phyloP scores from a whole-genome alignment of 1,140 invertebrate species.

The Eumaeus atala region DNA sequence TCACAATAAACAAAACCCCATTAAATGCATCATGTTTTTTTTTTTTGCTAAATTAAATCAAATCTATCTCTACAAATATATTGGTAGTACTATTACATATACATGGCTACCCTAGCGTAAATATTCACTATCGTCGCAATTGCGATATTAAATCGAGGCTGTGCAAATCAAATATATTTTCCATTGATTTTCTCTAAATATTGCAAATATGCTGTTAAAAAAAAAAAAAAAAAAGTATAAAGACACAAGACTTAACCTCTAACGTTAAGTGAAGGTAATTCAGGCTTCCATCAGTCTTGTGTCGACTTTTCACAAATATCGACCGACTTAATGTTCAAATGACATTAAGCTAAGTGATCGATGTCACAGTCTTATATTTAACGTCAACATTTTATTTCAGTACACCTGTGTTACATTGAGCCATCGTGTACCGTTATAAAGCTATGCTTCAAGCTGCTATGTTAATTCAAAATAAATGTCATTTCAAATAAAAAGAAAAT shows the following conservation, averaged over 20 bases:
- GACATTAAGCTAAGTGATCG: not conserved
- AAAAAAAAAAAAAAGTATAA: not conserved
- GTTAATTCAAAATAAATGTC: not conserved
- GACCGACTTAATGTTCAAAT: not conserved
- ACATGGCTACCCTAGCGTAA: slow-evolving; percentile 39
- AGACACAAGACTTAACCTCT: slow-evolving; percentile 24
- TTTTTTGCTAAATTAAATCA: slow-evolving; percentile 29
- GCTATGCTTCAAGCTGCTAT: not conserved
- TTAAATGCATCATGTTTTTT: slow-evolving; percentile 55
- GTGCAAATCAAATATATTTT: not conserved
- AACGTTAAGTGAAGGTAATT: slow-evolving; percentile 34
- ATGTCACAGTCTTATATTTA: slow-evolving; percentile 8
- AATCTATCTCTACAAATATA: slow-evolving; percentile 28
- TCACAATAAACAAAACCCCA: slow-evolving; percentile 42
- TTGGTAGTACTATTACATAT: slow-evolving; percentile 49
- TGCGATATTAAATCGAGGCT: not conserved
- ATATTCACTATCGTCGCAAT: not conserved
- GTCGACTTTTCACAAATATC: slow-evolving; percentile 19
- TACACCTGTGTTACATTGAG: slow-evolving; percentile 9
- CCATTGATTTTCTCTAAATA: not conserved
- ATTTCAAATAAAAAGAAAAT: not conserved
- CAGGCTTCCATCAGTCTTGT: slow-evolving; percentile 51
- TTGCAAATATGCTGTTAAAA: not conserved
- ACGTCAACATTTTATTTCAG: not conserved
- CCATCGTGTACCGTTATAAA: not conserved